These are phyloP conservation scores for Enteromius argenteus DNA, from an alignment of 2,797 vertebrate species.

Conservation along the genomic window DNA sequence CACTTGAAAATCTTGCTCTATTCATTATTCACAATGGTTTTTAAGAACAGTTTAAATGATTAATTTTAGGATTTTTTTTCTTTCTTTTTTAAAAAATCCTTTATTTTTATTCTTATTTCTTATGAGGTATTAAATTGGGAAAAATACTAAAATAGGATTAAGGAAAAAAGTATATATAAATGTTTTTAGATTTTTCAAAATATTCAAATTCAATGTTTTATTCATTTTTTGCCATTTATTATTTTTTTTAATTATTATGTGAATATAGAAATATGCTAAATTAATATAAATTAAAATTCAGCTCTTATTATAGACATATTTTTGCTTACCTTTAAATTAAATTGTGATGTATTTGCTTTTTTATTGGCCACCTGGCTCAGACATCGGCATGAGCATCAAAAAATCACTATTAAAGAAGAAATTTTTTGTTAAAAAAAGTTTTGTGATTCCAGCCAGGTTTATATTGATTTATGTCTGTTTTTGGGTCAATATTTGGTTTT, in stretches of 20 bases:
- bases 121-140: not conserved
- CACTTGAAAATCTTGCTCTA: not conserved
- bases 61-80: not conserved
- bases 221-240: not conserved
- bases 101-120: not conserved
- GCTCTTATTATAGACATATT: not conserved
- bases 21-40: not conserved
- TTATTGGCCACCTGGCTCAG: no score
- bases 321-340: not conserved
- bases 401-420: not conserved
- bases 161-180: not conserved
- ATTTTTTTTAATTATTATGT: not conserved
- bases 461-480: not conserved
- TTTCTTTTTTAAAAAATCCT: not conserved
- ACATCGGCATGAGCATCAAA: no score
- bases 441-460: not conserved
- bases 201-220: no score
- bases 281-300: not conserved
- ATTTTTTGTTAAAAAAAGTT: not conserved
- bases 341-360: no score
- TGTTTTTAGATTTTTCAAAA: not conserved
- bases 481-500: not conserved
- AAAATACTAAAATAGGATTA: not conserved
- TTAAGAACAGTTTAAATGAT: not conserved
- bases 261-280: not conserved